These are phyloP conservation scores for Mohoua ochrocephala DNA, from an alignment of 2,113 vertebrate genomes.

Conservation along the genomic window DNA sequence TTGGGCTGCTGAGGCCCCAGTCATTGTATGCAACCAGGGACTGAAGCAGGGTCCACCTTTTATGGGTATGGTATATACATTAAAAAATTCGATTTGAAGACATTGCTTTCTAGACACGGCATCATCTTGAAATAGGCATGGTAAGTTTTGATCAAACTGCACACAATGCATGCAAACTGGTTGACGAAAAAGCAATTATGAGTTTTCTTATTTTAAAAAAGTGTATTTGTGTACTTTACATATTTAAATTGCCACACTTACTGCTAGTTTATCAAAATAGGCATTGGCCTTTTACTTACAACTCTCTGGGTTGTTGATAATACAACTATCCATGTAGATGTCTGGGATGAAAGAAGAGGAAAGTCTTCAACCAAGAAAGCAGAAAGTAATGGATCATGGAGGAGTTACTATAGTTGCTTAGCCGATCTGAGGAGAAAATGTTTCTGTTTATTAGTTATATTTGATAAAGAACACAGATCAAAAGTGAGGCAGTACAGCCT, in stretches of 20 bases:
- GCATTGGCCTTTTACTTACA: background rate
- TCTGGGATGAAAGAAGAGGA: background rate
- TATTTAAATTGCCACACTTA: background rate
- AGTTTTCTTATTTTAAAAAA: background rate
- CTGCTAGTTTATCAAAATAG: background rate
- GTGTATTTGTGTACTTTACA: background rate
- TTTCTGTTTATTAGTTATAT: background rate
- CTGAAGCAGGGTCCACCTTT: background rate
- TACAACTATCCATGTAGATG: accelerated
- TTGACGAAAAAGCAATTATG: background rate
- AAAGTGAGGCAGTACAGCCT: background rate
- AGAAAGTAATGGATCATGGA: background rate
- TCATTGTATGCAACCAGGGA: background rate
- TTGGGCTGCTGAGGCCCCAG: background rate
- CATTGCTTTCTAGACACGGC: background rate
- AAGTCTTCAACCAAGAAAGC: background rate
- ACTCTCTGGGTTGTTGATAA: background rate
- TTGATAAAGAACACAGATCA: background rate
- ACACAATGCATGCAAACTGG: background rate
- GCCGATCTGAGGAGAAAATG: background rate
- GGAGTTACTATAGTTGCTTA: background rate
- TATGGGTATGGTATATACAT: background rate
- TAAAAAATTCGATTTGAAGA: background rate
- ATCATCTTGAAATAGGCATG: background rate
- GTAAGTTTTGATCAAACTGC: background rate